Conservation (phyloP, 2,797 vertebrate genomes). For the Carapus acus region DNA sequence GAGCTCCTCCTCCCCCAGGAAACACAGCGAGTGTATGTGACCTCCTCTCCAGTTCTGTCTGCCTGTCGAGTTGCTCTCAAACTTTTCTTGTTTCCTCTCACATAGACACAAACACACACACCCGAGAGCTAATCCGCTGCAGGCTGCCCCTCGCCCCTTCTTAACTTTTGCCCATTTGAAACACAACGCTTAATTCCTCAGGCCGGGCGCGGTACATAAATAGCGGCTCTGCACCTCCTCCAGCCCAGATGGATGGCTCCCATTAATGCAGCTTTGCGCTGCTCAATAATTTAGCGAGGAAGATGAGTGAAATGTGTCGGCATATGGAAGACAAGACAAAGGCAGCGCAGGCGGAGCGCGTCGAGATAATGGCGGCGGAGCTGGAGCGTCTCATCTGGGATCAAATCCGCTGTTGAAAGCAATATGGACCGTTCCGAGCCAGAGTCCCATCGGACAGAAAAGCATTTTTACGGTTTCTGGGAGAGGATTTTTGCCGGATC, state of each 20-base stretch:
- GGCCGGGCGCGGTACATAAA: slow-evolving; percentile 61
- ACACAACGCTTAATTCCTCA: slow-evolving; percentile 42
- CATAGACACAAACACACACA: slow-evolving; percentile 11
- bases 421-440: slow-evolving; percentile 20
- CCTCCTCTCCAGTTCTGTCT: not conserved
- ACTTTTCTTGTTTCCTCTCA: slow-evolving; percentile 9
- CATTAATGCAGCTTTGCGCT: slow-evolving; percentile 68
- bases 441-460: slow-evolving; percentile 18
- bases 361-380: slow-evolving; percentile 43
- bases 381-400: slow-evolving; percentile 35
- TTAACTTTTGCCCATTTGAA: slow-evolving; percentile 52
- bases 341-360: slow-evolving; percentile 36
- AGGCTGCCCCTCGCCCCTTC: slow-evolving; percentile 7
- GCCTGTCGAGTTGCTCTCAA: slow-evolving; percentile 5
- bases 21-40: not conserved
- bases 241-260: slow-evolving; percentile 49
- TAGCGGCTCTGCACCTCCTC: slow-evolving; percentile 60
- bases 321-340: slow-evolving; percentile 61
- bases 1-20: no score
- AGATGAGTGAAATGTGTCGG: slow-evolving; percentile 69
- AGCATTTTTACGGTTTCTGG: slow-evolving; percentile 12
- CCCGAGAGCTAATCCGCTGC: slow-evolving; percentile 10
- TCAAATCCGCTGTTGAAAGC: slow-evolving; percentile 25
- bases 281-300: slow-evolving; percentile 67
- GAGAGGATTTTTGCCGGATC: not conserved